Conservation (phyloP, 2,113 vertebrate species). For the Ictalurus punctatus region DNA sequence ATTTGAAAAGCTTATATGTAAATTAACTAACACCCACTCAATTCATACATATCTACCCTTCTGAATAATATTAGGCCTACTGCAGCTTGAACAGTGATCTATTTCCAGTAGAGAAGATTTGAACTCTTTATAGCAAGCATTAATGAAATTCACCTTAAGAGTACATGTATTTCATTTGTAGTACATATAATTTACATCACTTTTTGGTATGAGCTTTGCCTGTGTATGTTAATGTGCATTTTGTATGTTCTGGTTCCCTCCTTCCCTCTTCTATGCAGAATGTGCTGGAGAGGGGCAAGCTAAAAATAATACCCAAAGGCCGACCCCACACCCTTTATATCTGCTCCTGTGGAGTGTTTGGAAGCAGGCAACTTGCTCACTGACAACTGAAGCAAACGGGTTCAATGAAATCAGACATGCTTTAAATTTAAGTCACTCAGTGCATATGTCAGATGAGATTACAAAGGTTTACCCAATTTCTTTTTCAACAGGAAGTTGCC, state of each 20-base stretch:
- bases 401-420: constrained; percentile 28
- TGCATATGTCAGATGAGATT: constrained; percentile 31
- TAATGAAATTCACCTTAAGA: background rate
- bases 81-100: constrained; percentile 1
- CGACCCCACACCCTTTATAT: constrained; percentile 51
- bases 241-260: constrained; percentile 24
- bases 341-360: constrained; percentile 41
- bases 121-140: background rate
- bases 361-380: constrained; percentile 16
- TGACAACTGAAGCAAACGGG: constrained; percentile 21
- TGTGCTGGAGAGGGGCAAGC: constrained; percentile 41
- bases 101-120: background rate
- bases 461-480: background rate
- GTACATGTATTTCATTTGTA: background rate
- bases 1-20: constrained; percentile 16
- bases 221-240: background rate
- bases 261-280: constrained; percentile 40
- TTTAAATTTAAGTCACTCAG: background rate
- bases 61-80: background rate
- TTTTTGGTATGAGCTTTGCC: background rate
- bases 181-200: background rate
- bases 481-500: background rate
- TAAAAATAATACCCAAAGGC: constrained; percentile 55
- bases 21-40: constrained; percentile 14
- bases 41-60: background rate